These are phyloP conservation scores for Raja brachyura DNA, from an alignment of 2,113 vertebrate genomes.

Conservation along the genomic window DNA sequence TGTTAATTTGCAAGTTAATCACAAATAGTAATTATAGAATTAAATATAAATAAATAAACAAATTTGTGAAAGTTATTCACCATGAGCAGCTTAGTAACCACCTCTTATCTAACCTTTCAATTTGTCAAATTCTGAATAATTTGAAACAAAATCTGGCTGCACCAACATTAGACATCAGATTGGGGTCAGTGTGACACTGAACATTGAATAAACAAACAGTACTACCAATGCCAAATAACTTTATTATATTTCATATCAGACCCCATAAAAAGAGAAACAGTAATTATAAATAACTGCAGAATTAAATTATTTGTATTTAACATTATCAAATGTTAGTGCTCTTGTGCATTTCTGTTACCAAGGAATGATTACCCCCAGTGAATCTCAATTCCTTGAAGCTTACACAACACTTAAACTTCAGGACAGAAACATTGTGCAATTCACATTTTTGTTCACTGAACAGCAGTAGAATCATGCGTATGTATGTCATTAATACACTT, in stretches of 20 bases:
- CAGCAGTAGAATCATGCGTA: background rate
- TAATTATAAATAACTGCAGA: background rate
- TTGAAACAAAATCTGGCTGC: background rate
- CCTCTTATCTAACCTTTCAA: background rate
- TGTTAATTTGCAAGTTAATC: background rate
- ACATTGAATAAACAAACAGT: background rate
- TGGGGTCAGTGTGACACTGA: slow-evolving; percentile 29
- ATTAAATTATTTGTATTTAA: background rate
- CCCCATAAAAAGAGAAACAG: background rate
- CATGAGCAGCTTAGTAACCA: too few species aligned
- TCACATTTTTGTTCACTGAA: background rate
- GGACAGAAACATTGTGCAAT: background rate
- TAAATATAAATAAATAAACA: background rate
- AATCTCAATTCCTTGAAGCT: background rate
- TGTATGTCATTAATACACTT: background rate
- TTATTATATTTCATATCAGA: background rate
- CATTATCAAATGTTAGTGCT: background rate
- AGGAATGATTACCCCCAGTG: background rate
- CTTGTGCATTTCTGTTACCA: background rate
- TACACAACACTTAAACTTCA: background rate
- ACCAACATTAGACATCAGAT: slow-evolving; percentile 19
- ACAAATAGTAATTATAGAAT: background rate
- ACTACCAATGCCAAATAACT: background rate
- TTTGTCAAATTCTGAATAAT: background rate
- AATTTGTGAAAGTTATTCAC: background rate